phyloP scores from a whole-genome alignment of 2,797 vertebrate species.

The Chiropotes sagulatus region DNA sequence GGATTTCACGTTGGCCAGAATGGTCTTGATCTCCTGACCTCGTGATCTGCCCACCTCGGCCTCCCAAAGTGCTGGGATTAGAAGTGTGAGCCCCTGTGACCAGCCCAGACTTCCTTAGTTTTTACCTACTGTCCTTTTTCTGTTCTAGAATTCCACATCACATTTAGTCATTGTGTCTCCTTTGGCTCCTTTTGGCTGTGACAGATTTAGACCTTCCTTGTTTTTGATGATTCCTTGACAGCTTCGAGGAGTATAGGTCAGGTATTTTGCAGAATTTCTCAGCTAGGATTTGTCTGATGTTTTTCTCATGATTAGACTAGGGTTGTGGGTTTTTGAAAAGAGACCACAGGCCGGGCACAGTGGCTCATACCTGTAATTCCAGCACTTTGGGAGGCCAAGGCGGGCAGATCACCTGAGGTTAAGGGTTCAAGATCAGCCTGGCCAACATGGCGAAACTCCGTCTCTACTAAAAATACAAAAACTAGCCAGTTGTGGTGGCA shows the following conservation, averaged over 20 bases:
- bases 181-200: not conserved
- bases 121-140: not conserved
- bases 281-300: not conserved
- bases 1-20: no score
- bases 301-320: not conserved
- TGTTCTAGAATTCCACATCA: not conserved
- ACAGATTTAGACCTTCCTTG: not conserved
- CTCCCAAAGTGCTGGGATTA: no score
- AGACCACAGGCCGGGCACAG: not conserved
- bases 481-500: not conserved
- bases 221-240: not conserved
- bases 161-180: not conserved
- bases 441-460: not conserved
- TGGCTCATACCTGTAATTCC: not conserved
- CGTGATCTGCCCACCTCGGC: no score
- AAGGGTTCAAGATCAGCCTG: not conserved
- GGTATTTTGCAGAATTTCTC: constrained; percentile 4
- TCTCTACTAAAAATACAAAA: not conserved
- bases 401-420: not conserved
- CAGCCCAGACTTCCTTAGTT: not conserved
- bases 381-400: not conserved
- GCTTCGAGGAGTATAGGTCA: not conserved
- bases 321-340: not conserved
- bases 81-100: no score
- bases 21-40: no score